Evolutionary conservation across 2,113 vertebrate species (phyloP).

Genomic region (Prietella phreatophila): DNA sequence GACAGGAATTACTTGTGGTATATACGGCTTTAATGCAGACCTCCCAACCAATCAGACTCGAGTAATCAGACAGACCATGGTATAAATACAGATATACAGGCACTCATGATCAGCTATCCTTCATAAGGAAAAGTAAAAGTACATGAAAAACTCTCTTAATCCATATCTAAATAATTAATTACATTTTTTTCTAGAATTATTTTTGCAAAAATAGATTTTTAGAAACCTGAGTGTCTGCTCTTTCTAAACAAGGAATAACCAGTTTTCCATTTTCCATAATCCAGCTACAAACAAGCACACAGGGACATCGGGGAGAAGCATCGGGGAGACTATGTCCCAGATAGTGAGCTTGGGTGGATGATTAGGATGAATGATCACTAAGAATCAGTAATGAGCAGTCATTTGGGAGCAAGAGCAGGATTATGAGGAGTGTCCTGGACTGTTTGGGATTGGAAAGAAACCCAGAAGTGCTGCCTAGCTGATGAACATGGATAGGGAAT

Average conservation of each 20-base stretch:
- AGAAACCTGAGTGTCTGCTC: neutral
- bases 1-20: too few species aligned
- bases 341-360: conserved; percentile 52
- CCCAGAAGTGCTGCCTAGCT: neutral
- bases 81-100: neutral
- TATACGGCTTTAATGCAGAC: too few species aligned
- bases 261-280: conserved; percentile 13
- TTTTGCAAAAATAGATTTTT: neutral
- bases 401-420: conserved; percentile 50
- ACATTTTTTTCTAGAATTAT: neutral
- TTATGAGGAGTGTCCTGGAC: conserved; percentile 24
- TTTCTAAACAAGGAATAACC: neutral
- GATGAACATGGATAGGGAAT: conserved; percentile 38
- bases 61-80: too few species aligned
- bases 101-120: neutral
- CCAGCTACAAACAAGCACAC: conserved; percentile 57
- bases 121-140: neutral
- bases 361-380: conserved; percentile 45
- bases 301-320: conserved; percentile 46
- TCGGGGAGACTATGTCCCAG: conserved; percentile 58
- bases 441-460: conserved; percentile 42
- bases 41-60: too few species aligned
- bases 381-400: conserved; percentile 27
- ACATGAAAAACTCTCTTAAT: neutral
- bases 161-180: neutral